Evolutionary conservation across 2,113 vertebrate genomes (phyloP).

Genomic region (Cochlearius cochlearius): DNA sequence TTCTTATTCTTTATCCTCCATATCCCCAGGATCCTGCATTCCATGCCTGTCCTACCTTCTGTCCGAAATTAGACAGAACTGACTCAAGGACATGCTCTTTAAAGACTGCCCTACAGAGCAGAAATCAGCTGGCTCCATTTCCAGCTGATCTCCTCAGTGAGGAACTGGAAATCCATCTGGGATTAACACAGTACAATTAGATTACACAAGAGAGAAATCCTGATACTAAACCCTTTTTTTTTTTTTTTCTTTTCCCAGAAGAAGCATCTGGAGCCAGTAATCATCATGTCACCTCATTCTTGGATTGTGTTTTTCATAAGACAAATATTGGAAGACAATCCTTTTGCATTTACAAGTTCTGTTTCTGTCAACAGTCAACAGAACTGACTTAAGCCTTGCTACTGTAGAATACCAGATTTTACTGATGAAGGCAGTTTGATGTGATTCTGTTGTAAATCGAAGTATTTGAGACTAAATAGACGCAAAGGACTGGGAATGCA

Average conservation of each 20-base stretch:
- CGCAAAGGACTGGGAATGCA: not conserved
- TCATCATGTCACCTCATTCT: not conserved
- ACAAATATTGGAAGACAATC: not conserved
- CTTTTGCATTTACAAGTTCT: not conserved
- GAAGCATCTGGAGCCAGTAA: not conserved
- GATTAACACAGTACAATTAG: not conserved
- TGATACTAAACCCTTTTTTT: not conserved
- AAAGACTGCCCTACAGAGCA: too few species aligned
- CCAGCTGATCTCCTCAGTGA: not conserved
- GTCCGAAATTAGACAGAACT: not conserved
- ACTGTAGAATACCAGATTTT: not conserved
- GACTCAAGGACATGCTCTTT: not conserved
- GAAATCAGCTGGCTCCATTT: not conserved
- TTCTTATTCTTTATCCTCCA: not conserved
- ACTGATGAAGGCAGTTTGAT: not conserved
- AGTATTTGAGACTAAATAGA: not conserved
- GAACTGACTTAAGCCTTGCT: too few species aligned
- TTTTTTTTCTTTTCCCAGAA: not conserved
- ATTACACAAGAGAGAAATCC: not conserved
- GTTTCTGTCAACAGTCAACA: not conserved
- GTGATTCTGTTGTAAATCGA: not conserved
- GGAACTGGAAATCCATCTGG: not conserved
- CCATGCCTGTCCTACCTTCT: not conserved
- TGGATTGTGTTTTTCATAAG: not conserved
- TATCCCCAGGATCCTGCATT: not conserved